A percentile compares a stretch with the other conserved stretches of the same genome.
Evolutionary conservation across 1,140 invertebrate genomes (phyloP).

Genomic region (Gonatopus flavifemur): DNA sequence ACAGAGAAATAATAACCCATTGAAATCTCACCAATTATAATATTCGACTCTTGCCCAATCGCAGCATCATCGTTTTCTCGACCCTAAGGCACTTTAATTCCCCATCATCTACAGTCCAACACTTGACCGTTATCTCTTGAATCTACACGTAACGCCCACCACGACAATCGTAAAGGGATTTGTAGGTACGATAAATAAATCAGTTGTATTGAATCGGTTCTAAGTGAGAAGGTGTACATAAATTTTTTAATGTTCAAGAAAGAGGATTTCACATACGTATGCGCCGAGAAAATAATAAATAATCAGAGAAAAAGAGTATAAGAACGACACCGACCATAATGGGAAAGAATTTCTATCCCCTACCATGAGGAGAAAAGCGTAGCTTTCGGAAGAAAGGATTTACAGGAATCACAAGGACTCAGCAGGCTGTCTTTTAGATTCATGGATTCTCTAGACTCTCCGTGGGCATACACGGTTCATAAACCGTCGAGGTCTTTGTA

Average conservation of each 20-base stretch:
- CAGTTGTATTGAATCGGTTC: conserved; percentile 9
- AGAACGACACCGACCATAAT: not conserved
- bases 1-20: too few species aligned
- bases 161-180: conserved; percentile 19
- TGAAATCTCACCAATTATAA: too few species aligned
- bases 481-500: too few species aligned
- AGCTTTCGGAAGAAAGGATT: conserved; percentile 1
- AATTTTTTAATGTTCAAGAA: too few species aligned
- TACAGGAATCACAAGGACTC: conserved; percentile 17
- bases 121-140: conserved; percentile 18
- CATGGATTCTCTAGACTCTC: too few species aligned
- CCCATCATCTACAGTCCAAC: not conserved
- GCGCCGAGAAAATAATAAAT: too few species aligned
- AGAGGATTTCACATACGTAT: too few species aligned
- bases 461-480: too few species aligned
- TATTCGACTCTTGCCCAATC: too few species aligned
- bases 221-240: not conserved
- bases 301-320: too few species aligned
- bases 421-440: conserved; percentile 25
- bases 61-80: too few species aligned
- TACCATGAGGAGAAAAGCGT: not conserved
- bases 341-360: not conserved
- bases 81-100: too few species aligned
- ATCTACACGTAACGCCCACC: conserved; percentile 18
- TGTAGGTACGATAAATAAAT: conserved; percentile 24